Percentiles rank a stretch among this genome's conserved stretches.
Conservation (phyloP, 2,113 vertebrate species). For the Thunnus thynnus region DNA sequence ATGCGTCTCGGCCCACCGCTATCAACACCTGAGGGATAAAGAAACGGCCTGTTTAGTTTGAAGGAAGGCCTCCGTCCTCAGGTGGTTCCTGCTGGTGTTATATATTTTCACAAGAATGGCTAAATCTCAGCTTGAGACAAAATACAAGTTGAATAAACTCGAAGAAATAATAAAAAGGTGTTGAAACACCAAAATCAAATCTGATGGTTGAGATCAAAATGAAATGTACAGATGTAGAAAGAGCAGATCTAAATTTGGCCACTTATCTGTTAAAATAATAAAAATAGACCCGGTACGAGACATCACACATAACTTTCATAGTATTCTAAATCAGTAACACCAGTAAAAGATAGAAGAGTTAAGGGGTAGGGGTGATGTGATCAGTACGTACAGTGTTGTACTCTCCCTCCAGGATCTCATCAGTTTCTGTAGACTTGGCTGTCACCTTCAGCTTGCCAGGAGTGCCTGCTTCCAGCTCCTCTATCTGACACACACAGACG, state of each 20-base stretch:
- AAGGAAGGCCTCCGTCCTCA: not conserved
- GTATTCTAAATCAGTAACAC: not conserved
- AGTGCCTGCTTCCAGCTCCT: conserved; percentile 91
- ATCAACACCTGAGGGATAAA: conserved; percentile 89
- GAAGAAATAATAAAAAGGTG: too few relatives aligned
- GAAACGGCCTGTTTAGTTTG: not conserved
- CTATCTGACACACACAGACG: conserved; percentile 81
- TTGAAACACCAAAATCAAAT: too few relatives aligned
- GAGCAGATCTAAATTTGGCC: too few relatives aligned
- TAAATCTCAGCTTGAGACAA: not conserved
- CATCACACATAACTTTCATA: not conserved
- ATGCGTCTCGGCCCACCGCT: conserved; percentile 93
- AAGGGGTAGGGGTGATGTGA: not conserved
- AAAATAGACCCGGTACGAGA: not conserved
- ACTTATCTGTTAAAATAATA: too few relatives aligned
- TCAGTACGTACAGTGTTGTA: conserved; percentile 92
- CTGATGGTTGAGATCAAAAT: too few relatives aligned
- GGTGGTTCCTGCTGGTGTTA: not conserved
- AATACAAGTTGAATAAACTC: too few relatives aligned
- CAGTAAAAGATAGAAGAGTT: not conserved
- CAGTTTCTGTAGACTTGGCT: conserved; percentile 90
- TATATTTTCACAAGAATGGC: not conserved
- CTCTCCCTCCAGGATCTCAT: conserved; percentile 87
- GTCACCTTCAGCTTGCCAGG: conserved; percentile 93
- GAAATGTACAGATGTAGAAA: too few relatives aligned